Evolutionary conservation across 2,113 vertebrate species (phyloP).

Genomic region (Malurus cyaneus): DNA sequence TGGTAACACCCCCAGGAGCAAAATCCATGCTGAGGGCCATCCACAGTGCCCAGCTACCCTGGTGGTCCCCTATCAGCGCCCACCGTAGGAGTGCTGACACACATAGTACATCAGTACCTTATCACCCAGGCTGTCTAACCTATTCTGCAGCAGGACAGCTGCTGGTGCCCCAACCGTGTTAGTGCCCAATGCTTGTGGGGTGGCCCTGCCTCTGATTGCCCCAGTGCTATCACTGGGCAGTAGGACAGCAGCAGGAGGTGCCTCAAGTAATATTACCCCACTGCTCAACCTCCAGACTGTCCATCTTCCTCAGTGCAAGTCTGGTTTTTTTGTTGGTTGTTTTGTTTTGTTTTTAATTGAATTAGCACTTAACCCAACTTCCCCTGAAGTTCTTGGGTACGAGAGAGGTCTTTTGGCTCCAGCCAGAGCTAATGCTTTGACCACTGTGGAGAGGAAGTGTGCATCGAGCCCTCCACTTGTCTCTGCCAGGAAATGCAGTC

Average conservation of each 20-base stretch:
- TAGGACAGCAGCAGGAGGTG: background rate
- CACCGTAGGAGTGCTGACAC: rapidly evolving
- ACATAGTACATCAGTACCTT: rapidly evolving
- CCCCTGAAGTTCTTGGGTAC: background rate
- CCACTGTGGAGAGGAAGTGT: background rate
- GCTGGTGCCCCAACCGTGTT: rapidly evolving
- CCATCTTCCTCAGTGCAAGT: background rate
- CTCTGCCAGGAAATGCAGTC: background rate
- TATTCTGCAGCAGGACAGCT: background rate
- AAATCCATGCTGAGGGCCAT: background rate
- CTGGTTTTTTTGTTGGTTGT: background rate
- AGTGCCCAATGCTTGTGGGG: rapidly evolving
- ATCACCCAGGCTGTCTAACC: background rate
- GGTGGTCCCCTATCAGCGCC: background rate
- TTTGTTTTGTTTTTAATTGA: background rate
- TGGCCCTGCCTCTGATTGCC: background rate
- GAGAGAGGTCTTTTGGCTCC: background rate
- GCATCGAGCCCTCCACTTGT: background rate
- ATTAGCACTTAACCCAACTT: background rate
- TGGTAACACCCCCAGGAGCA: background rate
- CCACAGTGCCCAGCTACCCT: background rate
- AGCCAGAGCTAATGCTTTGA: background rate
- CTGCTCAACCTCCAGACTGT: background rate
- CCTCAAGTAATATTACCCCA: background rate
- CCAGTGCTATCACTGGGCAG: background rate